Conservation (phyloP, 2,113 vertebrate species). For the Sinosuthora webbiana region DNA sequence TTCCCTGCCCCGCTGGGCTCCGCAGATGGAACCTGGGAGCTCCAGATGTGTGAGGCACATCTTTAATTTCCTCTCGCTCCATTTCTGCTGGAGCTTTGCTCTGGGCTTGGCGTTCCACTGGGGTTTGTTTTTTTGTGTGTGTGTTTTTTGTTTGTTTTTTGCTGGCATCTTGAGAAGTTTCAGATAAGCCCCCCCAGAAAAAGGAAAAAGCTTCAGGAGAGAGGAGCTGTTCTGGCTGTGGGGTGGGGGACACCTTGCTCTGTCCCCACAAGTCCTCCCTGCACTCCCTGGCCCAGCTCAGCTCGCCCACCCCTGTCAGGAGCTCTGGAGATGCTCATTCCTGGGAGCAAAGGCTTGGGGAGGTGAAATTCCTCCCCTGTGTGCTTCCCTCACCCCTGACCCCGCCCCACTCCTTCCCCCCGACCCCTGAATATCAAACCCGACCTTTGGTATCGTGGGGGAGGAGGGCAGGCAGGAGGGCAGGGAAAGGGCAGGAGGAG, state of each 20-base stretch:
- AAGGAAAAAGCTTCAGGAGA: neutral
- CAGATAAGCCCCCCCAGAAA: neutral
- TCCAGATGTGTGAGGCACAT: neutral
- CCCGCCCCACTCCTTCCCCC: constrained; percentile 39
- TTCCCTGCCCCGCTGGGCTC: neutral
- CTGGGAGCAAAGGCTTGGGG: neutral
- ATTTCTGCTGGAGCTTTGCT: neutral
- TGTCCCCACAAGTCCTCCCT: neutral
- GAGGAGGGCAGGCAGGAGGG: neutral
- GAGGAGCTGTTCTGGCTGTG: neutral
- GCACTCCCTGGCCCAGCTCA: neutral
- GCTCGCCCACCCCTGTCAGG: neutral
- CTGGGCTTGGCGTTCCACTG: neutral
- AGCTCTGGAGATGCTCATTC: neutral
- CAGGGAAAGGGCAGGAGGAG: neutral
- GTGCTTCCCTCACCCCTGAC: constrained; percentile 51
- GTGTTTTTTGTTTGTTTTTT: neutral
- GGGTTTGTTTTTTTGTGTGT: no score
- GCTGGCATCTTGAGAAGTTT: neutral
- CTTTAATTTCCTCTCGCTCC: neutral
- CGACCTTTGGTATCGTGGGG: neutral
- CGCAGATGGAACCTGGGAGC: neutral
- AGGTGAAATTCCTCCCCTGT: constrained; percentile 28
- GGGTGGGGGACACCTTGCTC: neutral
- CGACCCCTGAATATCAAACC: constrained; percentile 64